These are phyloP conservation scores for Heliconius melpomene DNA, from an alignment of 1,140 invertebrate genomes.

Conservation along the genomic window DNA sequence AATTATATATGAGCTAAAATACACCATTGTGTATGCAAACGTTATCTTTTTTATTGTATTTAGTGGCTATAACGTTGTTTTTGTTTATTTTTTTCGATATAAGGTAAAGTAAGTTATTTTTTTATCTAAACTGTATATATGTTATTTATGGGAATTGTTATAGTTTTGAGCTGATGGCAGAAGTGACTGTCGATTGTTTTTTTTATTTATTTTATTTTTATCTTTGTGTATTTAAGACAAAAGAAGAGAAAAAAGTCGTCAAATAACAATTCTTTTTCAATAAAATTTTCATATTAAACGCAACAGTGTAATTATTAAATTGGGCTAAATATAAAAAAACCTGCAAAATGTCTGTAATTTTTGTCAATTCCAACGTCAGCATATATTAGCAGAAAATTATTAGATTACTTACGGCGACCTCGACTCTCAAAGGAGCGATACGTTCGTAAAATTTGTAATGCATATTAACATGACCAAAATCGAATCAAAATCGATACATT, in stretches of 20 bases:
- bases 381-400: constrained; percentile 21
- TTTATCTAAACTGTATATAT: not conserved
- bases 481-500: constrained; percentile 34
- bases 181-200: not conserved
- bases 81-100: not conserved
- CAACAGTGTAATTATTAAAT: constrained; percentile 5
- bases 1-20: not conserved
- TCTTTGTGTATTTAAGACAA: too few species aligned
- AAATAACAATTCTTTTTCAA: not conserved
- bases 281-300: not conserved
- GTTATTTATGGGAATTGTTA: not conserved
- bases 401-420: constrained; percentile 6
- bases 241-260: too few species aligned
- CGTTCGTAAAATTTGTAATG: constrained; percentile 21
- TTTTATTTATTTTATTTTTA: not conserved
- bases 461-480: constrained; percentile 5
- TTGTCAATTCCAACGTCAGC: constrained; percentile 5
- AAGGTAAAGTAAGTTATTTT: not conserved
- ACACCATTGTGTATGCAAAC: not conserved
- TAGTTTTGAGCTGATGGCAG: not conserved
- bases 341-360: not conserved
- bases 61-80: not conserved
- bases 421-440: constrained; percentile 11
- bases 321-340: not conserved
- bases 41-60: constrained; percentile 11